Evolutionary conservation across 2,797 vertebrate genomes (phyloP), one percentile per base, ranked within the genome.

Genomic region (Myripristis murdjan): DNA sequence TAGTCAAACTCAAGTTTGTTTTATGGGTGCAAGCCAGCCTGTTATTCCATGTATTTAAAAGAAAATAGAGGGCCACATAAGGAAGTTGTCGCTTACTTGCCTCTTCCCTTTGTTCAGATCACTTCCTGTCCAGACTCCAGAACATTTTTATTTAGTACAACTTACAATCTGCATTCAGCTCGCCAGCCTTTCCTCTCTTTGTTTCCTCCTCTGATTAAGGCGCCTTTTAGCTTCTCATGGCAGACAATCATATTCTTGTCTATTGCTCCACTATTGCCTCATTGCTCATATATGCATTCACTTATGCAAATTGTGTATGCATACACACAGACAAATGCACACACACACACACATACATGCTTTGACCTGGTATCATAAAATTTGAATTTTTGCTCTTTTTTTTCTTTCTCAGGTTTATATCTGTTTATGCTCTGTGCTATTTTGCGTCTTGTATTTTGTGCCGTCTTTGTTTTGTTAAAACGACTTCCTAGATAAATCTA

Each of bases 401-500:
- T 11, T 41, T 35, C 49, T 24, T n/a, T 54, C 41, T 60, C 22
- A 24, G 10, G 8, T 43, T 20, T 1, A 43, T 47, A 47, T 60
- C 18, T 66, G 12, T 54, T 1, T 68, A 16, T 52, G 7, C 35
- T 22, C 23, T 31, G 6, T 11, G n/a, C 39, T 23, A 41, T 47
- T 51, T 55, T 56, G n/a, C 43, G 5, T 43, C 47, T 31, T 43
- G 12, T 28, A 39, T 39, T 61, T 52, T 76, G 14, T 15, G 33
- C 28, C 35, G 28, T 39, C 15, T 16, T 33, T 20, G n/a, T 16
- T 48, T 51, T 49, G 54, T 24, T 35, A 33, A 20, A 71, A 15
- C 22, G 54, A 75, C 54, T 47, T 64, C 64, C 24, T 68, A 72
- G 73, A 57, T 59, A 18, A 6, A 26, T 57, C 14, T 37, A 20